Conservation (phyloP, 1,140 invertebrate genomes). For the Alviniconcha marisindica region DNA sequence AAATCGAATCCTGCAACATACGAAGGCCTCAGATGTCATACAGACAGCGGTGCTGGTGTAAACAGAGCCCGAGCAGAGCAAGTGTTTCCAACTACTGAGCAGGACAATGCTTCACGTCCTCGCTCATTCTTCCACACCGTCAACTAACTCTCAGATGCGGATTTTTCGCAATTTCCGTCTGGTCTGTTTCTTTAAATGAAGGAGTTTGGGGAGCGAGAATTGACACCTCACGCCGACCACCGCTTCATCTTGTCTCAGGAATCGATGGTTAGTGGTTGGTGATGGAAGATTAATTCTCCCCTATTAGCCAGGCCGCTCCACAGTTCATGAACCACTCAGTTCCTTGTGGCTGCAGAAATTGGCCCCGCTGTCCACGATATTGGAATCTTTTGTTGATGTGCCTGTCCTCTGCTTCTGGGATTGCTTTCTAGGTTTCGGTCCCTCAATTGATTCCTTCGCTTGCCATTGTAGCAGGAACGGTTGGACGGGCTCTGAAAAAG, state of each 20-base stretch:
- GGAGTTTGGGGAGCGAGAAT: slow-evolving; percentile 8
- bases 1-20: too few relatives aligned
- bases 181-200: slow-evolving; percentile 23
- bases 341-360: background rate
- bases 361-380: background rate
- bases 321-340: background rate
- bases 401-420: background rate
- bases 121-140: background rate
- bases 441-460: slow-evolving; percentile 9
- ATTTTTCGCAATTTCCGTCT: slow-evolving; percentile 37
- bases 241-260: slow-evolving; percentile 7
- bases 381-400: slow-evolving; percentile 6
- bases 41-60: too few relatives aligned
- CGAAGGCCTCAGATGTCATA: too few relatives aligned
- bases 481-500: background rate
- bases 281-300: slow-evolving; percentile 37
- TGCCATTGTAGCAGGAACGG: background rate
- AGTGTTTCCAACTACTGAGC: too few relatives aligned
- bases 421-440: background rate
- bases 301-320: background rate
- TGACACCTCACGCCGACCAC: slow-evolving; percentile 10
- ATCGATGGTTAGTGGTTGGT: slow-evolving; percentile 26
- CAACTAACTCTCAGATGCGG: slow-evolving; percentile 20
- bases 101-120: background rate
- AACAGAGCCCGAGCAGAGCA: background rate